Conservation (phyloP, 2,888 invertebrate genomes). For the Drepana falcataria region DNA sequence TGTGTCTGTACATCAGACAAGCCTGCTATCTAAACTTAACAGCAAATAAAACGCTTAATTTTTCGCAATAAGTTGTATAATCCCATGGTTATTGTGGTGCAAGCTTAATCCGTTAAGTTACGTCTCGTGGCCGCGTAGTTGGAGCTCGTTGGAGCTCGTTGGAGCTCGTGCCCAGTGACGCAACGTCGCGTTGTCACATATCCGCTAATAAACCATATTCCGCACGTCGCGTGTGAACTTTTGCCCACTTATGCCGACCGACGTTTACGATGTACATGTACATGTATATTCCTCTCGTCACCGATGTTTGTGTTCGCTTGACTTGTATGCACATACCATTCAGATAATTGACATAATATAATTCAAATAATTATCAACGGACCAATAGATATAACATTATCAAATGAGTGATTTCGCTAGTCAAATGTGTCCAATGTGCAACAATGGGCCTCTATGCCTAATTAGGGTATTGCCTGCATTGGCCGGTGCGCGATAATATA, state of each 20-base stretch:
- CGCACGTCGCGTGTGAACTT: not conserved
- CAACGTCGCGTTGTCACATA: not conserved
- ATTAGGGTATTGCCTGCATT: not conserved
- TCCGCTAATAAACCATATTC: not conserved
- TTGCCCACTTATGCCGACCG: not conserved
- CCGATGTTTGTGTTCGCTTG: not conserved
- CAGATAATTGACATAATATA: too few relatives aligned
- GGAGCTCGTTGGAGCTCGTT: not conserved
- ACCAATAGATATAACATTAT: too few relatives aligned
- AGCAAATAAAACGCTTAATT: not conserved
- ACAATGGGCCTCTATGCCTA: not conserved
- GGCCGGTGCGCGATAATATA: conserved; percentile 2
- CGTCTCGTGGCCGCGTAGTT: not conserved
- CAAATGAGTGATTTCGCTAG: too few relatives aligned
- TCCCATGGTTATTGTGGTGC: too few relatives aligned
- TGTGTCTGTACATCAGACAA: not conserved
- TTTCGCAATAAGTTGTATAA: too few relatives aligned
- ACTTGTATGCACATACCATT: too few relatives aligned
- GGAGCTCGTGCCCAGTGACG: not conserved
- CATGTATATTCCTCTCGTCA: not conserved
- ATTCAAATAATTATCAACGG: too few relatives aligned
- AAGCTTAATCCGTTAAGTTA: not conserved
- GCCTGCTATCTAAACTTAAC: not conserved
- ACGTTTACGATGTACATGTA: not conserved
- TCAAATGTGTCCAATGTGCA: too few relatives aligned